Evolutionary conservation across 2,113 vertebrate genomes (phyloP).

Genomic region (Perca flavescens): DNA sequence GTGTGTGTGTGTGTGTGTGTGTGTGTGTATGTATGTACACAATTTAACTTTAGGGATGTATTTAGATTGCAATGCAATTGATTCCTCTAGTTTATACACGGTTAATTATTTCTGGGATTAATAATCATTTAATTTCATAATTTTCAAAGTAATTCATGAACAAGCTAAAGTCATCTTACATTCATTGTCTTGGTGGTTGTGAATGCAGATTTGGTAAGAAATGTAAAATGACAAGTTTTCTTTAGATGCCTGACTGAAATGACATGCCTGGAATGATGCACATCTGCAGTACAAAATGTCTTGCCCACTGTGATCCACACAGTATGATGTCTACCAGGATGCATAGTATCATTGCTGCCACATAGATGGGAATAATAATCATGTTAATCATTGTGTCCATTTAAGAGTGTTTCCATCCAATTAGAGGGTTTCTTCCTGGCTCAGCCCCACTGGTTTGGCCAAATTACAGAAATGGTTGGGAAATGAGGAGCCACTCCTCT

Average conservation of each 20-base stretch:
- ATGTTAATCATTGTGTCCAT: neutral
- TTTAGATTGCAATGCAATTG: neutral
- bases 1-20: neutral
- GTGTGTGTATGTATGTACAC: neutral
- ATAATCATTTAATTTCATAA: neutral
- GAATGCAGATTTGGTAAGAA: neutral
- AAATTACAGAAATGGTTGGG: slow-evolving; percentile 58
- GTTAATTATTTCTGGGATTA: neutral
- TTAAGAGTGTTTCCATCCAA: slow-evolving; percentile 47
- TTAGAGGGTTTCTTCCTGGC: slow-evolving; percentile 36
- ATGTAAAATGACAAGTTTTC: neutral
- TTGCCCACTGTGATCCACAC: neutral
- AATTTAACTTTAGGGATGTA: neutral
- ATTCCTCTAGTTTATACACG: neutral
- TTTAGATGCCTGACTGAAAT: slow-evolving; percentile 8
- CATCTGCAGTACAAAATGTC: neutral
- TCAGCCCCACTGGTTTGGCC: slow-evolving; percentile 49
- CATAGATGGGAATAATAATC: slow-evolving; percentile 16
- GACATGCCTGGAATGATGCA: neutral
- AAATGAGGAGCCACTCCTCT: slow-evolving; percentile 55
- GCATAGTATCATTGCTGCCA: neutral
- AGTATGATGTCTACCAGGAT: neutral
- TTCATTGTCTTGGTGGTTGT: neutral
- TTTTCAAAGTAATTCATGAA: neutral
- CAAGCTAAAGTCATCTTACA: neutral